Evolutionary conservation across 35 echinoderm and acorn worm species (phyloP).

Genomic region (Ophioderma brevispina): DNA sequence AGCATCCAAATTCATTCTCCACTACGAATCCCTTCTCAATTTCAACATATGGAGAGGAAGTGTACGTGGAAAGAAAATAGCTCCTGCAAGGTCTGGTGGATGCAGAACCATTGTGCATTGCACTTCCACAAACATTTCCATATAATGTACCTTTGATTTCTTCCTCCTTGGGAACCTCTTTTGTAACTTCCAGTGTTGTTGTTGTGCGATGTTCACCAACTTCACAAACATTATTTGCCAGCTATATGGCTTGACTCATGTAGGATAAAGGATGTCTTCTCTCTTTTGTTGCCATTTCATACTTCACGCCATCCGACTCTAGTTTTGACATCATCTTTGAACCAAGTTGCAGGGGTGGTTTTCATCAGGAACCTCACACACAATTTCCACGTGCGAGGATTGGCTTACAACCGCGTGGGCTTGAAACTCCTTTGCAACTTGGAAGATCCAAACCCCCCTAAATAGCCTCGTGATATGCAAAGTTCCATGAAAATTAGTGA

Average conservation of each 20-base stretch:
- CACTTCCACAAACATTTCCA: too few relatives aligned
- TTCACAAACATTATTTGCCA: constrained; percentile 33
- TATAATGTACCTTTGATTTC: not conserved
- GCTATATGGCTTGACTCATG: constrained; percentile 39
- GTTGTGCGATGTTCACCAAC: constrained; percentile 14
- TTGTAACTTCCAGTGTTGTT: not conserved
- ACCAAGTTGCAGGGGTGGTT: not conserved
- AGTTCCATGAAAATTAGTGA: too few relatives aligned
- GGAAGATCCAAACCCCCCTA: too few relatives aligned
- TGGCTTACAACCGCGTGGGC: not conserved
- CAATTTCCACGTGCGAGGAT: not conserved
- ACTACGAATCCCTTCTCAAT: too few relatives aligned
- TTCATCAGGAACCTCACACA: not conserved
- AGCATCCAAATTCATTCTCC: too few relatives aligned
- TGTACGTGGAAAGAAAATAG: too few relatives aligned
- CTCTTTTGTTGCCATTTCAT: not conserved
- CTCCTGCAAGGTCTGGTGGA: too few relatives aligned
- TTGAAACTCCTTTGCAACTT: not conserved
- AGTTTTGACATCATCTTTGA: constrained; percentile 12
- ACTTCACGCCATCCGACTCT: not conserved
- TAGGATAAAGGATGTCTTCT: not conserved
- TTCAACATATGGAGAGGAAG: too few relatives aligned
- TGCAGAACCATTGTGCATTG: too few relatives aligned
- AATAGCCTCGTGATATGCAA: too few relatives aligned
- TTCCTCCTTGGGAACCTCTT: not conserved